phyloP scores from a whole-genome alignment of 1,140 invertebrate species.

The Aphidius ervi region DNA sequence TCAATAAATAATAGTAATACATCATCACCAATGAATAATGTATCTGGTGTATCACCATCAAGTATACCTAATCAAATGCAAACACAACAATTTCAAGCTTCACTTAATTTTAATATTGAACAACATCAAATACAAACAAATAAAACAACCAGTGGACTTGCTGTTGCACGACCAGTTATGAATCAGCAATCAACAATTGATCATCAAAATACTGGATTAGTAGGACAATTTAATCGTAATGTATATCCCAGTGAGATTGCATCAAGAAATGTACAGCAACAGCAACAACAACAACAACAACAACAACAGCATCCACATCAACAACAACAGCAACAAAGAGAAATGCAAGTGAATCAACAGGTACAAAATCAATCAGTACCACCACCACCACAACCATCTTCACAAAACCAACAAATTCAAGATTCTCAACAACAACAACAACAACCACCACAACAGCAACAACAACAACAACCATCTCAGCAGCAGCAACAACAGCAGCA shows the following conservation, averaged over 20 bases:
- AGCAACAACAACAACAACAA: constrained; percentile 13
- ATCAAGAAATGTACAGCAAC: constrained; percentile 32
- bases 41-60: constrained; percentile 31
- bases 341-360: neutral
- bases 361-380: neutral
- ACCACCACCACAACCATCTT: neutral
- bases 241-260: constrained; percentile 40
- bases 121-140: constrained; percentile 32
- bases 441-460: neutral
- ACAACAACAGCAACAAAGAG: constrained; percentile 8
- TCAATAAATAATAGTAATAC: neutral
- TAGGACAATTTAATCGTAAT: constrained; percentile 39
- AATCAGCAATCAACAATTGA: constrained; percentile 31
- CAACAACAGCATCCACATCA: no score
- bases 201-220: constrained; percentile 27
- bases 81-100: constrained; percentile 39
- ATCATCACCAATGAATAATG: constrained; percentile 12
- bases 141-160: constrained; percentile 41
- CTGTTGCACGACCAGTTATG: constrained; percentile 43
- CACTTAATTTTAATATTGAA: constrained; percentile 34
- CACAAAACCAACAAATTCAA: neutral
- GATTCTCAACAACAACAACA: neutral
- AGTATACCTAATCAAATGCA: constrained; percentile 41
- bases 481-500: constrained; percentile 42
- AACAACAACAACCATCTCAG: constrained; percentile 24